Evolutionary conservation across 2,888 invertebrate genomes (phyloP).

Genomic region (Eristalis intricaria): DNA sequence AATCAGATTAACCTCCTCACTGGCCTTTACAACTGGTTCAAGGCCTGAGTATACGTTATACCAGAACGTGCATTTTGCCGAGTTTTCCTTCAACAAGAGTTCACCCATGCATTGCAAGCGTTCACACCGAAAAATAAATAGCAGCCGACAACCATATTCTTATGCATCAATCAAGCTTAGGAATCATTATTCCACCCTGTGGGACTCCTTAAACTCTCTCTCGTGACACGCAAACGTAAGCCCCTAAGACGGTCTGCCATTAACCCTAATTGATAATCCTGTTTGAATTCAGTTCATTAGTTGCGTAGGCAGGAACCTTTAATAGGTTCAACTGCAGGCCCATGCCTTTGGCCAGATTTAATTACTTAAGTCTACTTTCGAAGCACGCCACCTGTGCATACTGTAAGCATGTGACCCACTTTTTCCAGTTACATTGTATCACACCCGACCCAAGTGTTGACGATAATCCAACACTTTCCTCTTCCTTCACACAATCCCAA

Average conservation of each 20-base stretch:
- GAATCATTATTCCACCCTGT: background rate
- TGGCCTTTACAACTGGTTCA: no score
- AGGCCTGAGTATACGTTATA: no score
- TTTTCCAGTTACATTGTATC: background rate
- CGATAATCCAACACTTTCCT: background rate
- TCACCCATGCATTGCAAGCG: no score
- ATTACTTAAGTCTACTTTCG: background rate
- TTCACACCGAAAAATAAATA: no score
- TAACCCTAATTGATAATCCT: background rate
- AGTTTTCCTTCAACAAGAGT: no score
- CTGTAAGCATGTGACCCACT: background rate
- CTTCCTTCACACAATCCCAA: background rate
- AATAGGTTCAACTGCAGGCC: background rate
- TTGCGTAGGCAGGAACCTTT: background rate
- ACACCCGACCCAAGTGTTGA: background rate
- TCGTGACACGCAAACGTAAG: background rate
- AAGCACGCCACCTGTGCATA: background rate
- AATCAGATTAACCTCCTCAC: no score
- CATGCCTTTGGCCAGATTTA: background rate
- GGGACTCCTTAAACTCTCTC: background rate
- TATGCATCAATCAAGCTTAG: no score
- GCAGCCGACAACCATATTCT: no score
- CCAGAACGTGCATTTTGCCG: no score
- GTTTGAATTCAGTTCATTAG: background rate
- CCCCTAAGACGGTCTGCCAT: background rate